Base-by-base conservation (phyloP, 2,888 invertebrate genomes). In the Cacoxenus indagator region DNA sequence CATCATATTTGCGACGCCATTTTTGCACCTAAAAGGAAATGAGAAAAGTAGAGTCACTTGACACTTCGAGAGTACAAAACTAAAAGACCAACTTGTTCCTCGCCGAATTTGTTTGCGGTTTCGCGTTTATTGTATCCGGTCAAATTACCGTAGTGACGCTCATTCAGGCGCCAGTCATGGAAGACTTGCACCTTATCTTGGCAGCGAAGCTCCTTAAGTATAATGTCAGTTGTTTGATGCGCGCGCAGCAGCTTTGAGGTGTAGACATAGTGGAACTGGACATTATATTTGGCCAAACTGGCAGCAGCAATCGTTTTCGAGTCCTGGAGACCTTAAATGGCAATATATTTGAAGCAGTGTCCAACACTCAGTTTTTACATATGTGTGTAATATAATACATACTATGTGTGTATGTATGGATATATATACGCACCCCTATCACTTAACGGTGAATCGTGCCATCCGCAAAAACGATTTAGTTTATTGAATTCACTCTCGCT, bases 41-140 rank as follows among this genome's bases (percentile, higher is more conserved):
- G 22, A 3, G 22, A 51, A 51, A 51, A n/a, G 8, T 48, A 51
- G 1, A 48, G 48, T 37, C 8, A 37, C 8, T 5, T 11, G 1
- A 37, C 37, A 14, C 6, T 19, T 19, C 17, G 6, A 24, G 11
- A 11, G 8, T 37, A 4, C 14, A 37, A 14, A 37, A 5, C 9
- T 14, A 45, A n/a, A n/a, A n/a, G n/a, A 65, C 67, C 72, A 68
- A 93, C 93, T 90, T 95, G 94, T 62, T 93, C 92, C 84, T 95
- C 95, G 11, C 96, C 96, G 88, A 94, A 96, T 85, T 94, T 94
- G 65, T 93, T 92, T 64, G 95, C 95, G 22, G 95, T 94, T 87
- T 95, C 94, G 0, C 93, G 91, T 86, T 96, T 96, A 84, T 96
- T 94, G 70, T 94, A 90, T 1, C 96, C 96, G 11, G 95, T 96